Percentiles rank a stretch among this genome's conserved stretches.
phyloP scores from a whole-genome alignment of 2,113 vertebrate species.

The Scalopus aquaticus region DNA sequence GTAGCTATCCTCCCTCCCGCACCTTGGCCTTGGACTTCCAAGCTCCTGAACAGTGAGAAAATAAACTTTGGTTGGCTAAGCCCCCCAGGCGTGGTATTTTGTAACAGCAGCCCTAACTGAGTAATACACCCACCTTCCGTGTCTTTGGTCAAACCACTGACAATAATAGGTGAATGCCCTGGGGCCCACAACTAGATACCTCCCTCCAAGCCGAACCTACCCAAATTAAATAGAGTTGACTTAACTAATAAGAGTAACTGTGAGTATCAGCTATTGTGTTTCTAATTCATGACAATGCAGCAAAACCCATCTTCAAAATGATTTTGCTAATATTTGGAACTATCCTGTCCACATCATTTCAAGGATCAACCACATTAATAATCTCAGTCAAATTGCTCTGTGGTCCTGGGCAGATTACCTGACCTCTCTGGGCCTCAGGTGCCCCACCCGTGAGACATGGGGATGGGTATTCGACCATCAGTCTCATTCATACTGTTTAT shows the following conservation, averaged over 20 bases:
- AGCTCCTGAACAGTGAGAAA: background rate
- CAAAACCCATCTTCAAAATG: background rate
- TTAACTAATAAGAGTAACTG: background rate
- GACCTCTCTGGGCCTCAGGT: background rate
- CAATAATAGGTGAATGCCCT: background rate
- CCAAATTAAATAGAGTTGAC: background rate
- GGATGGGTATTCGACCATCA: background rate
- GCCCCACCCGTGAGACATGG: background rate
- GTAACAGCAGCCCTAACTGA: background rate
- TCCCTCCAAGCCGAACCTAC: background rate
- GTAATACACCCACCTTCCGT: background rate
- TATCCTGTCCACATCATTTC: background rate
- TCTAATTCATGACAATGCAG: background rate
- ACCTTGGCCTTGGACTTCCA: background rate
- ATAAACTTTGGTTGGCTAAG: background rate
- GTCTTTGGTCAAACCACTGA: background rate
- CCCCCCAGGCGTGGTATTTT: background rate
- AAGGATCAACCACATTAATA: background rate
- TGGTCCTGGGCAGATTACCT: background rate
- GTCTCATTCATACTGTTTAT: background rate
- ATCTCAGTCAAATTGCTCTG: background rate
- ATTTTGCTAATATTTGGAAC: background rate
- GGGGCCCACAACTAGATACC: background rate
- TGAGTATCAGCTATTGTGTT: background rate
- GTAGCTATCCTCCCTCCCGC: background rate